phyloP scores from a whole-genome alignment of 1,140 invertebrate species.

The Drosophila bocki region DNA sequence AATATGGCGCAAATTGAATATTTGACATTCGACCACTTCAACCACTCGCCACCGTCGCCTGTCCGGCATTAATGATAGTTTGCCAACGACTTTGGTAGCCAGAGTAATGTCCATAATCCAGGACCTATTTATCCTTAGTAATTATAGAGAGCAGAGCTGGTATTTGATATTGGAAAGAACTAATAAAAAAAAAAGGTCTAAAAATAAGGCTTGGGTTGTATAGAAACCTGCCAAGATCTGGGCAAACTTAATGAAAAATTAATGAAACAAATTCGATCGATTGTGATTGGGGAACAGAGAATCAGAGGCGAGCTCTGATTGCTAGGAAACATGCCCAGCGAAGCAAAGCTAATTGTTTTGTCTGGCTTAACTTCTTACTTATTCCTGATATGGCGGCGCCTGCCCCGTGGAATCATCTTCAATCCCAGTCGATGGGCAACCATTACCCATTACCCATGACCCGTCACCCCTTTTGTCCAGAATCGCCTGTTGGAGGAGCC shows the following conservation, averaged over 20 bases:
- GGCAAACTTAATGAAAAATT: background rate
- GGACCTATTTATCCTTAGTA: background rate
- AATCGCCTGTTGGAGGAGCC: constrained; percentile 16
- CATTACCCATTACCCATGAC: background rate
- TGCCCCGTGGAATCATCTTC: constrained; percentile 13
- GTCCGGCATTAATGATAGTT: constrained; percentile 49
- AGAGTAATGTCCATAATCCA: constrained; percentile 32
- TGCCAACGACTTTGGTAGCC: constrained; percentile 44
- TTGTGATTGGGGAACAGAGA: constrained; percentile 7
- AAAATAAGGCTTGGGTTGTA: background rate
- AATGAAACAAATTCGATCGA: constrained; percentile 20
- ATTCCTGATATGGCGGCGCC: background rate
- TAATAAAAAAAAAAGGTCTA: too few relatives aligned
- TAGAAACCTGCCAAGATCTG: background rate
- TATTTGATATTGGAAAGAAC: background rate
- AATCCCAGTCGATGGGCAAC: constrained; percentile 10
- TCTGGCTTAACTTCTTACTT: constrained; percentile 33
- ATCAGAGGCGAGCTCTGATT: constrained; percentile 4
- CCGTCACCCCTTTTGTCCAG: constrained; percentile 8
- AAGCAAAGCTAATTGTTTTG: constrained; percentile 51
- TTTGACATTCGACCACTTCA: constrained; percentile 10
- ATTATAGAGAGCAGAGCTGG: background rate
- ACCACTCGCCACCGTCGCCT: background rate
- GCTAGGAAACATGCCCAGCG: constrained; percentile 24
- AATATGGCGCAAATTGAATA: constrained; percentile 56